These are phyloP conservation scores for Carlito syrichta DNA, from an alignment of 2,113 vertebrate genomes.

Conservation along the genomic window DNA sequence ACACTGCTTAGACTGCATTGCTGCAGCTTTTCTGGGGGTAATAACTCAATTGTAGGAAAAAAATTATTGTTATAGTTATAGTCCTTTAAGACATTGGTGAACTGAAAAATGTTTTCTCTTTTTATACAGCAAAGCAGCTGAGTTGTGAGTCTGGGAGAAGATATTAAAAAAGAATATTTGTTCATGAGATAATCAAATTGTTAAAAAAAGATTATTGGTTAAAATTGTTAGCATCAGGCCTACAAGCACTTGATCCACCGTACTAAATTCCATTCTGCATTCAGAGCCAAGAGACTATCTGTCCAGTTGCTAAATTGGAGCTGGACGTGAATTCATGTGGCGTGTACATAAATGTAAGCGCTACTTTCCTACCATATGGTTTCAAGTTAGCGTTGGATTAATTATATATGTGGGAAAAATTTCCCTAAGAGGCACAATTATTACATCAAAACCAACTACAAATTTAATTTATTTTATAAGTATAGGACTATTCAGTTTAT, in stretches of 20 bases:
- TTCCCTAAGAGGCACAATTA: background rate
- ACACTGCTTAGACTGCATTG: fast-evolving
- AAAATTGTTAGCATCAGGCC: background rate
- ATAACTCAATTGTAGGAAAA: background rate
- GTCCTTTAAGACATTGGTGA: background rate
- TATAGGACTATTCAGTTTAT: background rate
- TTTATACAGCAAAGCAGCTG: background rate
- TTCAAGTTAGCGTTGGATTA: background rate
- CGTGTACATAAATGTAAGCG: background rate
- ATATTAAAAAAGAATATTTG: too few relatives aligned
- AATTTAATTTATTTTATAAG: background rate
- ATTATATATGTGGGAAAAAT: background rate
- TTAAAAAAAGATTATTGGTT: background rate
- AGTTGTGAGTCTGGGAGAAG: background rate
- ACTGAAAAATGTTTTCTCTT: background rate
- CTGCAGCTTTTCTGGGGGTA: background rate
- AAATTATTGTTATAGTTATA: background rate
- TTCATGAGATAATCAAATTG: too few relatives aligned
- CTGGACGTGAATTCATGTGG: background rate
- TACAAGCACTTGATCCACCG: background rate
- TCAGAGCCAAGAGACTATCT: background rate
- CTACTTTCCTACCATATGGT: background rate
- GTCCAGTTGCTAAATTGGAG: background rate
- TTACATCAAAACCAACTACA: background rate
- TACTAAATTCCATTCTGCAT: background rate